A percentile compares a stretch with the other conserved stretches of the same genome.
These are phyloP conservation scores for Pogonocherus hispidulus DNA, from an alignment of 2,888 invertebrate species.

Conservation along the genomic window DNA sequence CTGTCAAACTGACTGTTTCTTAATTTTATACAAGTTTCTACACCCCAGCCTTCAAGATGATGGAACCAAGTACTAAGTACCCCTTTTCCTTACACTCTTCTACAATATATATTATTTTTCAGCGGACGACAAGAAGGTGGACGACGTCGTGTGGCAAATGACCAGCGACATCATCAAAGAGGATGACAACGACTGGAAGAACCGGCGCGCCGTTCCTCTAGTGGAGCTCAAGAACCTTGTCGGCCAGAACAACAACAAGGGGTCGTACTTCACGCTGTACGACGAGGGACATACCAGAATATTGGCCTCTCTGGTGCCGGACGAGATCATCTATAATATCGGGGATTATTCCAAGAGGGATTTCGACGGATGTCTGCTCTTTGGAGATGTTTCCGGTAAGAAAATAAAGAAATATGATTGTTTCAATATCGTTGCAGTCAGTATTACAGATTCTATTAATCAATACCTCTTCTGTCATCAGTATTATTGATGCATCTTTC, in stretches of 20 bases:
- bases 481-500: too few species aligned
- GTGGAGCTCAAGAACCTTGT: background rate
- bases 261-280: background rate
- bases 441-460: too few species aligned
- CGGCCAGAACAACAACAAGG: background rate
- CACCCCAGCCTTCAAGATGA: slow-evolving; percentile 17
- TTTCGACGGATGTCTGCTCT: slow-evolving; percentile 74
- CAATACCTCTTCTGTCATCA: too few species aligned
- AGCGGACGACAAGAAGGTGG: slow-evolving; percentile 16
- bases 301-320: slow-evolving; percentile 76
- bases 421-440: background rate
- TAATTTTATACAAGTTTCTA: background rate
- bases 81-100: background rate
- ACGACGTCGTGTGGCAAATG: slow-evolving; percentile 9
- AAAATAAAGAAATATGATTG: background rate
- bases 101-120: background rate
- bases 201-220: slow-evolving; percentile 8
- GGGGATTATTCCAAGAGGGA: slow-evolving; percentile 70
- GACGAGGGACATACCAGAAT: slow-evolving; percentile 67
- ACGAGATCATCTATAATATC: slow-evolving; percentile 75
- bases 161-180: slow-evolving; percentile 16
- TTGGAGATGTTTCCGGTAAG: slow-evolving; percentile 76
- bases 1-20: background rate
- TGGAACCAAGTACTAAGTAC: slow-evolving; percentile 20
- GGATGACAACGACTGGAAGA: slow-evolving; percentile 27